A percentile compares a stretch with the other conserved stretches of the same genome.
Evolutionary conservation across 2,888 invertebrate species (phyloP).

Genomic region (Sminthurinus aureus): DNA sequence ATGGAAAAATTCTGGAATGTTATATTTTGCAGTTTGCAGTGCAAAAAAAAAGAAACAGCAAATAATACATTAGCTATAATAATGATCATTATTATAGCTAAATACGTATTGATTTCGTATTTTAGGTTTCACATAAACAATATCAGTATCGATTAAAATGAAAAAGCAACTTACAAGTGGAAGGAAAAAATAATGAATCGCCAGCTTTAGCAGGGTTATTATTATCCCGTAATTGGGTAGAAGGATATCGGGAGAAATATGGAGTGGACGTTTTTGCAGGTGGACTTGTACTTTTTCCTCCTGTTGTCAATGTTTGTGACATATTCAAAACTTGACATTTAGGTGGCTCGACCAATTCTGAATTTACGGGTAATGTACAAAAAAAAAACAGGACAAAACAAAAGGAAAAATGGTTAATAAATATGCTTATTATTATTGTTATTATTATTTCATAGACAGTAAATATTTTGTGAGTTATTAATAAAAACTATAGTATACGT

Average conservation of each 20-base stretch:
- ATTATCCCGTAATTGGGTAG: neutral
- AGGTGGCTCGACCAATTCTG: slow-evolving; percentile 39
- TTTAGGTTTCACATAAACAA: too few relatives aligned
- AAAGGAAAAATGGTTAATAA: neutral
- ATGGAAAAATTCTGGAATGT: too few relatives aligned
- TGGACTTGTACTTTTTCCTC: neutral
- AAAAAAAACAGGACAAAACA: neutral
- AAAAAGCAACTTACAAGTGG: slow-evolving; percentile 29
- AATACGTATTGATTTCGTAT: too few relatives aligned
- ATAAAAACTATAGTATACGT: neutral
- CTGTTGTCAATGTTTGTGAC: slow-evolving; percentile 11
- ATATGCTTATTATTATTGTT: too few relatives aligned
- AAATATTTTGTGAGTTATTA: neutral
- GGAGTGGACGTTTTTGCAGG: slow-evolving; percentile 25
- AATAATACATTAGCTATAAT: too few relatives aligned
- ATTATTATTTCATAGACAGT: neutral
- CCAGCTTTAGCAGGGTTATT: slow-evolving; percentile 13
- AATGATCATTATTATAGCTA: too few relatives aligned
- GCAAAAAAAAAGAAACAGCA: too few relatives aligned
- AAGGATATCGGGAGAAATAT: slow-evolving; percentile 1
- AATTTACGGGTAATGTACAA: too few relatives aligned
- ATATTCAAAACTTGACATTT: slow-evolving; percentile 17
- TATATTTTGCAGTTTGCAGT: too few relatives aligned
- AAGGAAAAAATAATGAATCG: slow-evolving; percentile 23
- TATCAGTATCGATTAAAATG: too few relatives aligned